Percentiles rank a stretch among this genome's conserved stretches.
phyloP scores from a whole-genome alignment of 2,888 invertebrate genomes.

The Thymelicus acteon region DNA sequence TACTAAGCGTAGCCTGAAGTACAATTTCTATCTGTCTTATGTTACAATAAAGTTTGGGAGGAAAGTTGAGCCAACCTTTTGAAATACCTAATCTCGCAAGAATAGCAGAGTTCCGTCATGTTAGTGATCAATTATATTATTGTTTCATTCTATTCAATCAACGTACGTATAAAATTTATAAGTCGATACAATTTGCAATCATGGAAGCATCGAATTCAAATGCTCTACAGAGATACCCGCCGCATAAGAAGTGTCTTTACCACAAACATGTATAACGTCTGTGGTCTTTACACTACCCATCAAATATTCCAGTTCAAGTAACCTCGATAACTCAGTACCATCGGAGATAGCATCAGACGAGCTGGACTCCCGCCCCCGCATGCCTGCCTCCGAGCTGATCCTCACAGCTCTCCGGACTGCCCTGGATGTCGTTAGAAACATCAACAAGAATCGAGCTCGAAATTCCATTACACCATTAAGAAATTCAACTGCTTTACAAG shows the following conservation, averaged over 20 bases:
- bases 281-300: too few relatives aligned
- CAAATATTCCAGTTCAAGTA: slow-evolving; percentile 48
- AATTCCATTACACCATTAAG: slow-evolving; percentile 39
- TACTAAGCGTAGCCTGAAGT: too few relatives aligned
- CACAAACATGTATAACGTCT: too few relatives aligned
- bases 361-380: slow-evolving; percentile 49
- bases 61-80: not conserved
- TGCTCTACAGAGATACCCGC: too few relatives aligned
- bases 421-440: slow-evolving; percentile 73
- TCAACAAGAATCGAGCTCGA: slow-evolving; percentile 66
- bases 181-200: too few relatives aligned
- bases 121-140: too few relatives aligned
- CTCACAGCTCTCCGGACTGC: slow-evolving; percentile 74
- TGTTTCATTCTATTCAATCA: too few relatives aligned
- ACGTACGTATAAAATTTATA: too few relatives aligned
- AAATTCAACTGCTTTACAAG: slow-evolving; percentile 56
- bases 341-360: slow-evolving; percentile 41
- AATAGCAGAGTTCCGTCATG: too few relatives aligned
- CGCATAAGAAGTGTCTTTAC: not conserved
- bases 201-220: too few relatives aligned
- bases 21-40: too few relatives aligned
- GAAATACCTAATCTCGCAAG: too few relatives aligned
- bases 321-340: slow-evolving; percentile 49
- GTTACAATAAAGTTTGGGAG: not conserved
- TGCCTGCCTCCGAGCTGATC: slow-evolving; percentile 73